Conservation (phyloP, 2,888 invertebrate genomes). For the Rhimphoctona megacephalus region DNA sequence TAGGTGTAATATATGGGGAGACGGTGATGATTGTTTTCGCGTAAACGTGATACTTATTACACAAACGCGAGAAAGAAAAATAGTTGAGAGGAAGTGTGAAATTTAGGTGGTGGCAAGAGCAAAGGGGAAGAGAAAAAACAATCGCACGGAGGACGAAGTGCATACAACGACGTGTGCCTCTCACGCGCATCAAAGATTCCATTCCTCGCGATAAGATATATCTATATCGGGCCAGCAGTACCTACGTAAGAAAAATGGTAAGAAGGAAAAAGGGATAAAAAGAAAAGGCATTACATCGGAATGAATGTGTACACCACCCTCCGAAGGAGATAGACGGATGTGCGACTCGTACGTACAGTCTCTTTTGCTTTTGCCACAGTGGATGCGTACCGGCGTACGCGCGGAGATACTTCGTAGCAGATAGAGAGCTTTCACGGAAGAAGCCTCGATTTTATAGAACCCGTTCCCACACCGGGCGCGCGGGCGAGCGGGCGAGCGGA, state of each 20-base stretch:
- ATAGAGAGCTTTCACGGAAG: constrained; percentile 80
- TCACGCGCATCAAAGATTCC: constrained; percentile 1
- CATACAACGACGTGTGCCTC: not conserved
- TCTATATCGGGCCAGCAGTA: not conserved
- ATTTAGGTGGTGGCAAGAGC: constrained; percentile 21
- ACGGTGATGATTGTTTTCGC: not conserved
- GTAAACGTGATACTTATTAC: not conserved
- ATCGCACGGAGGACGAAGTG: not conserved
- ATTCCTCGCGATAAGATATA: not conserved
- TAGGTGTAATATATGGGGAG: not conserved
- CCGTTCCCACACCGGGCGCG: constrained; percentile 78
- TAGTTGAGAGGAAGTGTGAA: constrained; percentile 45
- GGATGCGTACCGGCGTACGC: constrained; percentile 9
- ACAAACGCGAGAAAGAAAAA: constrained; percentile 14
- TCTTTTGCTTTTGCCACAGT: not conserved
- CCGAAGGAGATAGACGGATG: constrained; percentile 6
- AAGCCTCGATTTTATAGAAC: constrained; percentile 83
- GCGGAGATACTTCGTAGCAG: constrained; percentile 70
- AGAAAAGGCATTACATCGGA: not conserved
- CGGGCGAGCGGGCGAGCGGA: not conserved
- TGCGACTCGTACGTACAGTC: not conserved
- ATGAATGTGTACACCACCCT: constrained; percentile 12
- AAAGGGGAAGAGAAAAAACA: constrained; percentile 42
- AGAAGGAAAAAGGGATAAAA: not conserved
- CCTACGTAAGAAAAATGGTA: not conserved